phyloP scores from a whole-genome alignment of 2,888 invertebrate species.

The Eupithecia dodoneata region DNA sequence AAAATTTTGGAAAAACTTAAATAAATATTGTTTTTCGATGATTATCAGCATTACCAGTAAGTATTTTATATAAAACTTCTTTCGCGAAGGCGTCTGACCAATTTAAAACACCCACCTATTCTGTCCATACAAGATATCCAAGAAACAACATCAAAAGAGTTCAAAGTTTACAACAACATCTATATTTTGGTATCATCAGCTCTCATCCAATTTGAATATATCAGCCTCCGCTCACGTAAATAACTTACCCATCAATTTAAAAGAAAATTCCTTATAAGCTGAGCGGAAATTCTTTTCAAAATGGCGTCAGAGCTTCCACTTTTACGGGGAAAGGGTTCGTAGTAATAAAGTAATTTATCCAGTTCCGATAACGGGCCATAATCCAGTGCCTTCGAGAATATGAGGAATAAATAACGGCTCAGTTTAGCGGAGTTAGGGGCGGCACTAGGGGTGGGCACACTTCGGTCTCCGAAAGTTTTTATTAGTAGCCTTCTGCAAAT shows the following conservation, averaged over 20 bases:
- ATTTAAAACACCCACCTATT: not conserved
- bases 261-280: constrained; percentile 67
- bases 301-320: constrained; percentile 64
- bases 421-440: constrained; percentile 30
- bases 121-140: not conserved
- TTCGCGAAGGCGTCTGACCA: not conserved
- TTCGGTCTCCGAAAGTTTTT: constrained; percentile 20
- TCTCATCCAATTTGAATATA: constrained; percentile 40
- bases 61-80: not conserved
- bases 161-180: constrained; percentile 15
- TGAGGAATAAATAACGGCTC: constrained; percentile 63
- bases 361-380: constrained; percentile 79
- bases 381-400: constrained; percentile 62
- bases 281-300: constrained; percentile 69
- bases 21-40: not conserved
- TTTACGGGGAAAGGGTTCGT: constrained; percentile 69
- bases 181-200: constrained; percentile 20
- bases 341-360: constrained; percentile 82
- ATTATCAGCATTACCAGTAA: not conserved
- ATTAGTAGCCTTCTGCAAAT: not conserved
- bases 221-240: constrained; percentile 43
- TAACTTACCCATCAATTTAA: constrained; percentile 62
- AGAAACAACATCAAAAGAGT: constrained; percentile 6
- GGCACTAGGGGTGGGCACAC: constrained; percentile 2
- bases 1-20: too few relatives aligned